A percentile compares a stretch with the other conserved stretches of the same genome.
phyloP scores from a whole-genome alignment of 2,888 invertebrate species.

The Aleiodes alternator region DNA sequence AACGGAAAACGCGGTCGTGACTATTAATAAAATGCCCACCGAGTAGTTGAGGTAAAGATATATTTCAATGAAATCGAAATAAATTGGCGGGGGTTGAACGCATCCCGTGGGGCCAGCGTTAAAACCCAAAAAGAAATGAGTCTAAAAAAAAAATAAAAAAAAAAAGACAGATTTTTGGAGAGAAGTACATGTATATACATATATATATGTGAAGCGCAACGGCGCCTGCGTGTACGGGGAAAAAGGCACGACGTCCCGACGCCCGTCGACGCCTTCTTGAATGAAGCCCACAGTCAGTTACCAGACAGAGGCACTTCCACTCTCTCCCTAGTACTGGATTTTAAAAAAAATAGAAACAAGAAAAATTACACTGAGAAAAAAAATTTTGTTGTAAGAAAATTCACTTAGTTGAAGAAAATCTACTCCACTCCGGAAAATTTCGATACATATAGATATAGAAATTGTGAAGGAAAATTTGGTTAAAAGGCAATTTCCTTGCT shows the following conservation, averaged over 20 bases:
- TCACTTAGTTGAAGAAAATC: too few relatives aligned
- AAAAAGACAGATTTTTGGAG: slow-evolving; percentile 10
- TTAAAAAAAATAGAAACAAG: too few relatives aligned
- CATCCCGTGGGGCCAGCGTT: slow-evolving; percentile 48
- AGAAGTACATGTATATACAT: background rate
- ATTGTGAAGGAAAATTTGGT: too few relatives aligned
- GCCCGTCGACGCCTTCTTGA: slow-evolving; percentile 69
- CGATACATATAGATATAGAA: too few relatives aligned
- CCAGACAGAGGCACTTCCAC: slow-evolving; percentile 66
- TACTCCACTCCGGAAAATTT: too few relatives aligned
- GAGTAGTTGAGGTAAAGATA: slow-evolving; percentile 49
- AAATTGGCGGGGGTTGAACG: slow-evolving; percentile 60
- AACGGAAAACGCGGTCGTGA: slow-evolving; percentile 54
- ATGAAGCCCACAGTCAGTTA: slow-evolving; percentile 68
- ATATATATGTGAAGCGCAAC: slow-evolving; percentile 15
- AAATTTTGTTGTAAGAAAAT: too few relatives aligned
- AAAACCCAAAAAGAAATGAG: slow-evolving; percentile 26
- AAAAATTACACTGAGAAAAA: too few relatives aligned
- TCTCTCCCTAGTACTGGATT: background rate
- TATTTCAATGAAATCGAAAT: slow-evolving; percentile 68
- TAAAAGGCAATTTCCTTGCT: too few relatives aligned
- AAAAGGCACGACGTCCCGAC: slow-evolving; percentile 59
- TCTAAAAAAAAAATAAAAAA: slow-evolving; percentile 24
- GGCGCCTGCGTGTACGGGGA: slow-evolving; percentile 63
- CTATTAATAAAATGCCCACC: slow-evolving; percentile 62